Evolutionary conservation across 2,113 vertebrate genomes (phyloP).

Genomic region (Hippolais icterina): DNA sequence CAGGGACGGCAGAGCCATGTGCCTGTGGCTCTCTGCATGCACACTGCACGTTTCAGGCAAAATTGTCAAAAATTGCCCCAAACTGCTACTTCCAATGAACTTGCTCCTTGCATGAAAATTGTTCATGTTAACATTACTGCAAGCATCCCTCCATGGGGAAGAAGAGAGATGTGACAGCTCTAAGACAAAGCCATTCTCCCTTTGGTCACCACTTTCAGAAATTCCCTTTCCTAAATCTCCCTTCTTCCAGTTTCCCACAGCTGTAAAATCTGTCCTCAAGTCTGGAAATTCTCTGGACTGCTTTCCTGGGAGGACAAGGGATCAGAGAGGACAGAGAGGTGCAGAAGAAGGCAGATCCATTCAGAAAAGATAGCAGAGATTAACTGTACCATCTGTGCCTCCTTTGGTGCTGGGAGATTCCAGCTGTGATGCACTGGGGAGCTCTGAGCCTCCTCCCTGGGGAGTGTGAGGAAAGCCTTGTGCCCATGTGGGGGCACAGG

Average conservation of each 20-base stretch:
- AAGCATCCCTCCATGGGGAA: background rate
- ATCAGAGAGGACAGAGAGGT: background rate
- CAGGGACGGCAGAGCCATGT: background rate
- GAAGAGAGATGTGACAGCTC: background rate
- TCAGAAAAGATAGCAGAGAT: background rate
- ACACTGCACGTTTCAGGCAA: background rate
- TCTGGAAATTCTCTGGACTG: background rate
- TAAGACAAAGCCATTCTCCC: background rate
- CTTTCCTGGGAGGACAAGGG: background rate
- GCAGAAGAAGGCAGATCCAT: background rate
- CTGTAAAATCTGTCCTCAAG: background rate
- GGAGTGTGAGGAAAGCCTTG: background rate
- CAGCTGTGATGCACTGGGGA: accelerated
- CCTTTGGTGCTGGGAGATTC: background rate
- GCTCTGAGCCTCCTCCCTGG: background rate
- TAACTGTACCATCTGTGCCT: background rate
- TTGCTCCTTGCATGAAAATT: conserved; percentile 1
- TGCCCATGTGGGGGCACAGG: background rate
- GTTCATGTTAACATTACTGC: background rate
- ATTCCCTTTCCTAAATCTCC: background rate
- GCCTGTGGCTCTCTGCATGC: conserved; percentile 1
- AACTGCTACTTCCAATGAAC: conserved; percentile 15
- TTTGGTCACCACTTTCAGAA: background rate
- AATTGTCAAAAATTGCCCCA: conserved; percentile 27
- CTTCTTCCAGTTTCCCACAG: background rate